Evolutionary conservation across 2,797 vertebrate species (phyloP).

Genomic region (Coranthus polyacanthus): DNA sequence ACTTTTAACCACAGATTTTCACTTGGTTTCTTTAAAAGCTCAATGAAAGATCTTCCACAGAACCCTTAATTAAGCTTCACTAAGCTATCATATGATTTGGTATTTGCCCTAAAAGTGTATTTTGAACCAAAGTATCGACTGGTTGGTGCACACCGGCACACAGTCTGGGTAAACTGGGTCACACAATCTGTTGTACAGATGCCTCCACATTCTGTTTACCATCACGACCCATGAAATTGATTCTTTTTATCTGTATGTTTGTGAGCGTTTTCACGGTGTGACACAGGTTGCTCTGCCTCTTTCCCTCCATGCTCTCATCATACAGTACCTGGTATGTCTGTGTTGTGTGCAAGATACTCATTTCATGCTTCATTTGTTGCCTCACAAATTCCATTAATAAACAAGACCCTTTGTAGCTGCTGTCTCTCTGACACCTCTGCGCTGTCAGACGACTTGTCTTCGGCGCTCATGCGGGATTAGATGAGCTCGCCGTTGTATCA

Average conservation of each 20-base stretch:
- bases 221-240: conserved; percentile 78
- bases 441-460: conserved; percentile 51
- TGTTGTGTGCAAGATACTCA: conserved; percentile 68
- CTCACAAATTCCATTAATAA: conserved; percentile 77
- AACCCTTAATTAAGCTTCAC: neutral
- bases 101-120: neutral
- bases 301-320: conserved; percentile 31
- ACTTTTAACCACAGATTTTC: neutral
- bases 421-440: conserved; percentile 30
- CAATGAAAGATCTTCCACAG: neutral
- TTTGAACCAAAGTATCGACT: conserved; percentile 8
- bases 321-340: conserved; percentile 67
- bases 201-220: conserved; percentile 60
- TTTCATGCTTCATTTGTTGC: conserved; percentile 81
- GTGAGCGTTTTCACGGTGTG: conserved; percentile 51
- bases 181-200: conserved; percentile 51
- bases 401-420: conserved; percentile 68
- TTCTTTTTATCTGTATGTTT: conserved; percentile 76
- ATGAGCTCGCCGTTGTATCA: conserved; percentile 19
- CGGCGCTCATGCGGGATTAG: conserved; percentile 49
- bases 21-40: neutral
- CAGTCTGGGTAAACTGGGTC: conserved; percentile 45
- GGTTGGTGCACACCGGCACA: conserved; percentile 3
- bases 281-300: conserved; percentile 56
- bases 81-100: neutral